A percentile compares a stretch with the other conserved stretches of the same genome.
Conservation (phyloP, 2,797 vertebrate species). For the Hippopotamyrus pictus region DNA sequence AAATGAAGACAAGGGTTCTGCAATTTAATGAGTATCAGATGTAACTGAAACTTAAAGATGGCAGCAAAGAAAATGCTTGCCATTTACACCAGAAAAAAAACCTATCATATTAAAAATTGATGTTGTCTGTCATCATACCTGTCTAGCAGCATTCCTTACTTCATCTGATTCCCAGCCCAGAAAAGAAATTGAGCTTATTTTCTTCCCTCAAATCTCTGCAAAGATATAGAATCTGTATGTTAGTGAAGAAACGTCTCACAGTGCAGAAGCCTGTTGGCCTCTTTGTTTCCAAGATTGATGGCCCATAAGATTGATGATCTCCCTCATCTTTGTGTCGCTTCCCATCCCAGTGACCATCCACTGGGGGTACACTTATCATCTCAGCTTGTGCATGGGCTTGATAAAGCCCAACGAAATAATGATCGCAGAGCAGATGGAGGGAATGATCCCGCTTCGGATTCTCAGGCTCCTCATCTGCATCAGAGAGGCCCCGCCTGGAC, state of each 20-base stretch:
- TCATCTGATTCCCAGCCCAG: not conserved
- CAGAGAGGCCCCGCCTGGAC: not conserved
- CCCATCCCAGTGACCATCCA: slow-evolving; percentile 58
- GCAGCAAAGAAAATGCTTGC: too few relatives aligned
- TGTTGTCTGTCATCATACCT: not conserved
- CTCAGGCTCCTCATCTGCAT: slow-evolving; percentile 27
- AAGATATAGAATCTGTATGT: slow-evolving; percentile 30
- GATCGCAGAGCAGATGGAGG: slow-evolving; percentile 64
- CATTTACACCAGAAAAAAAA: not conserved
- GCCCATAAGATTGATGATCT: slow-evolving; percentile 70
- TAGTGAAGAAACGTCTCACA: slow-evolving; percentile 47
- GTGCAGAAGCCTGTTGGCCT: slow-evolving; percentile 53
- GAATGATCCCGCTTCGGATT: slow-evolving; percentile 49
- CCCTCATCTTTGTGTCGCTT: slow-evolving; percentile 63
- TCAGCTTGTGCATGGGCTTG: slow-evolving; percentile 54
- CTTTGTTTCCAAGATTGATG: slow-evolving; percentile 71
- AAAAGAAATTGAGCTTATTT: slow-evolving; percentile 23
- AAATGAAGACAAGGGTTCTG: not conserved
- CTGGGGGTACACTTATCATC: slow-evolving; percentile 68
- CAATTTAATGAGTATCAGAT: not conserved
- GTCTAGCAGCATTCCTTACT: not conserved
- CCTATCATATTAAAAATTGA: not conserved
- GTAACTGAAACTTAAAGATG: not conserved
- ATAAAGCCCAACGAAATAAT: slow-evolving; percentile 60
- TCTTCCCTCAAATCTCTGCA: slow-evolving; percentile 9